A percentile compares a stretch with the other conserved stretches of the same genome.
These are phyloP conservation scores for Lysandra bellargus DNA, from an alignment of 2,888 invertebrate species.

Conservation along the genomic window DNA sequence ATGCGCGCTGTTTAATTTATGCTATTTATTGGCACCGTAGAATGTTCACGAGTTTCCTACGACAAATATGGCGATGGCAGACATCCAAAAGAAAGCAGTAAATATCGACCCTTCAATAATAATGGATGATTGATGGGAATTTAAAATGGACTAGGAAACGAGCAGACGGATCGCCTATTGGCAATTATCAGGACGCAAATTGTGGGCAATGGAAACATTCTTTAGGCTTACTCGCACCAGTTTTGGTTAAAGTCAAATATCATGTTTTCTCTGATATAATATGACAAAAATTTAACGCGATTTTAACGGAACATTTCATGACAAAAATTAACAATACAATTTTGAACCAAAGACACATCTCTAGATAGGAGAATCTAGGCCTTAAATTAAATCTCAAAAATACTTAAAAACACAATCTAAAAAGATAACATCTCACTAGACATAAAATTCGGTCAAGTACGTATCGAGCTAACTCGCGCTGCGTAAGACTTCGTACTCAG, in stretches of 20 bases:
- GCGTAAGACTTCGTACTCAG: background rate
- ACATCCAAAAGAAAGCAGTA: slow-evolving; percentile 8
- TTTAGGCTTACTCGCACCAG: too few relatives aligned
- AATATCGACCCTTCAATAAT: background rate
- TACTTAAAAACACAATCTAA: background rate
- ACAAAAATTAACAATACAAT: too few relatives aligned
- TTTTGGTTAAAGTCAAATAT: too few relatives aligned
- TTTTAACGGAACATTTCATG: too few relatives aligned
- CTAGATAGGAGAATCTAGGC: too few relatives aligned
- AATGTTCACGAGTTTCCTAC: background rate
- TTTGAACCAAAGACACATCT: too few relatives aligned
- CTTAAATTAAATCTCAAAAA: too few relatives aligned
- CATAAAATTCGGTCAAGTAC: slow-evolving; percentile 4
- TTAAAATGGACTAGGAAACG: background rate
- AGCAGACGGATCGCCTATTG: background rate
- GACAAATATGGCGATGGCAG: slow-evolving; percentile 25
- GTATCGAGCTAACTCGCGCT: background rate
- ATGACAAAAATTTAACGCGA: background rate
- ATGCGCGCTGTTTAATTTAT: background rate
- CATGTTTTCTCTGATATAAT: too few relatives aligned
- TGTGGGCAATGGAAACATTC: too few relatives aligned
- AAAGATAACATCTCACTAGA: background rate
- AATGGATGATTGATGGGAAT: background rate
- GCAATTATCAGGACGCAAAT: background rate
- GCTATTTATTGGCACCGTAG: background rate